Percentiles rank a stretch among this genome's conserved stretches.
phyloP scores from a whole-genome alignment of 2,113 vertebrate genomes.

The Bos taurus region DNA sequence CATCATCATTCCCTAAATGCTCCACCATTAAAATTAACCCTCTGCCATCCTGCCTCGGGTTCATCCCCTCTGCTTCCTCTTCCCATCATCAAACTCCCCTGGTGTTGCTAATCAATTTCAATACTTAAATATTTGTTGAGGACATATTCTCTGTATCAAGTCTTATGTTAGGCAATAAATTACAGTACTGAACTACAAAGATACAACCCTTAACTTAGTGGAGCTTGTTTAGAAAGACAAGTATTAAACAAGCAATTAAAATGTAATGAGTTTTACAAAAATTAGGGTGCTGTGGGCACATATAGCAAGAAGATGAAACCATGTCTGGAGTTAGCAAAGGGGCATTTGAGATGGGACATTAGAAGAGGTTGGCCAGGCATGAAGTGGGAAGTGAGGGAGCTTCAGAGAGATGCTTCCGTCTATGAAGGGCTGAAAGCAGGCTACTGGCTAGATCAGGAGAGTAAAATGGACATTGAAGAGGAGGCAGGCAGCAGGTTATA shows the following conservation, averaged over 20 bases:
- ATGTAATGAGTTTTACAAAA: background rate
- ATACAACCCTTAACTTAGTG: background rate
- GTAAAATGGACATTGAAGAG: background rate
- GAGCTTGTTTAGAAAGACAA: background rate
- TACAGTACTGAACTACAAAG: background rate
- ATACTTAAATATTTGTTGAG: background rate
- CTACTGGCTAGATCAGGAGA: background rate
- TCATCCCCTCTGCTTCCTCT: background rate
- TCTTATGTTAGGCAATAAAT: background rate
- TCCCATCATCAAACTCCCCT: background rate
- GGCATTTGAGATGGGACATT: background rate
- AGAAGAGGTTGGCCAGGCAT: background rate
- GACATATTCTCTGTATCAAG: background rate
- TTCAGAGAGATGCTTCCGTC: background rate
- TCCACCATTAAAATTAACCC: background rate
- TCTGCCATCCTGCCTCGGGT: background rate
- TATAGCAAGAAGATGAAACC: background rate
- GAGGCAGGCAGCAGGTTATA: background rate
- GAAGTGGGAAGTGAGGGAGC: background rate
- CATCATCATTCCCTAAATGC: background rate
- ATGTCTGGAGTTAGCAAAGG: background rate
- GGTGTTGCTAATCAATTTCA: background rate
- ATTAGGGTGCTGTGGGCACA: background rate
- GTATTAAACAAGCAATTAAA: background rate
- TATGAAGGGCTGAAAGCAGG: background rate